Evolutionary conservation across 2,888 invertebrate species (phyloP).

Genomic region (Cinara cedri): DNA sequence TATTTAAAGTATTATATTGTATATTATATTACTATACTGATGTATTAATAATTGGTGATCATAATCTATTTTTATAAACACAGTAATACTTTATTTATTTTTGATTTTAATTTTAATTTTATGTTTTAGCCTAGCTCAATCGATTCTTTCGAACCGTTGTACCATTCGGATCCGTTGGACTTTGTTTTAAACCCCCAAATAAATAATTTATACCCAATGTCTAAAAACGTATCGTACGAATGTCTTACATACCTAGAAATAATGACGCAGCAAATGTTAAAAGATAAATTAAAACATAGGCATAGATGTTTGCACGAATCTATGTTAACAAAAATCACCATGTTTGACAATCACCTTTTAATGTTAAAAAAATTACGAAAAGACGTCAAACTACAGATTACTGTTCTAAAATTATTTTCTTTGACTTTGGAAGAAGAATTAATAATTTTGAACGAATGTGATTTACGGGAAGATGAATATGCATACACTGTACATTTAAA

Average conservation of each 20-base stretch:
- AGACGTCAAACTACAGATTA: slow-evolving; percentile 67
- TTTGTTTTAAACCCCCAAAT: background rate
- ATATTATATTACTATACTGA: no score
- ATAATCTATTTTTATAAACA: no score
- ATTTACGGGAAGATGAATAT: slow-evolving; percentile 72
- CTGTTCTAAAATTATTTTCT: slow-evolving; percentile 71
- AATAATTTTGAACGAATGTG: slow-evolving; percentile 75
- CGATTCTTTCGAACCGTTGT: slow-evolving; percentile 1
- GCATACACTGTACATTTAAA: slow-evolving; percentile 69
- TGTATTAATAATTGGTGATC: no score
- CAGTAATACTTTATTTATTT: background rate
- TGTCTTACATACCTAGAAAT: slow-evolving; percentile 12
- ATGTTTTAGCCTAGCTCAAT: slow-evolving; percentile 12
- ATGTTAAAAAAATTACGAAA: slow-evolving; percentile 68
- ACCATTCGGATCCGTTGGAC: background rate
- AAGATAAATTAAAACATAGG: slow-evolving; percentile 31
- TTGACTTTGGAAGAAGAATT: slow-evolving; percentile 77
- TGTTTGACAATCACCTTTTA: slow-evolving; percentile 72
- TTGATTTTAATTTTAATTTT: background rate
- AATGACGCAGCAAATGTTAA: background rate
- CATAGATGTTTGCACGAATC: slow-evolving; percentile 32
- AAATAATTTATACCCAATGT: background rate
- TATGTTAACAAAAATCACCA: slow-evolving; percentile 64
- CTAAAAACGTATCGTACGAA: background rate
- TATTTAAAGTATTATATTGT: no score